Percentiles rank a stretch among this genome's conserved stretches.
Conservation (phyloP, 2,888 invertebrate genomes). For the Deilephila porcellus region DNA sequence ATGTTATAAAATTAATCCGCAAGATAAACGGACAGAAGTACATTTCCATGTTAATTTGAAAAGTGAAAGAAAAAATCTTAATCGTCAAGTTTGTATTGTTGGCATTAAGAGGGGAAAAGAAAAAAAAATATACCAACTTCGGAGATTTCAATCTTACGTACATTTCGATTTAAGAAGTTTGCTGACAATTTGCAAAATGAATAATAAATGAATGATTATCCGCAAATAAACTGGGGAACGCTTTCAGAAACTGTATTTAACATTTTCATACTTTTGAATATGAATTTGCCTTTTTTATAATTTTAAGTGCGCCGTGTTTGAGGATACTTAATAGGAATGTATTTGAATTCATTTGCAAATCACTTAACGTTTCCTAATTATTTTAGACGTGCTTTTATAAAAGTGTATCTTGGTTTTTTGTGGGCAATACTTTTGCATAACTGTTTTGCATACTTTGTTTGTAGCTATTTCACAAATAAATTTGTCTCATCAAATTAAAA, state of each 20-base stretch:
- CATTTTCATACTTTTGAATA: constrained; percentile 30
- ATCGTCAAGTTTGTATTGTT: constrained; percentile 54
- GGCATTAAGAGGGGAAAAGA: constrained; percentile 45
- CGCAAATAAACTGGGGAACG: constrained; percentile 63
- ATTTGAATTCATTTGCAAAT: constrained; percentile 27
- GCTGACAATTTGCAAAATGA: constrained; percentile 78
- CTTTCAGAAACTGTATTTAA: constrained; percentile 40
- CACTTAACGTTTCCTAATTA: constrained; percentile 9
- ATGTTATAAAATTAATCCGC: constrained; percentile 37
- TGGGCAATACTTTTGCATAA: not conserved
- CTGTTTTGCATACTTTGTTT: no score
- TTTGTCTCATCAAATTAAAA: no score
- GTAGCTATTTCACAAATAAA: no score
- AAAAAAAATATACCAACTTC: constrained; percentile 25
- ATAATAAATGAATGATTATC: constrained; percentile 67
- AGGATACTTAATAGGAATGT: constrained; percentile 1
- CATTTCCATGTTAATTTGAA: constrained; percentile 61
- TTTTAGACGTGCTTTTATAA: not conserved
- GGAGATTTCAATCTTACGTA: constrained; percentile 42
- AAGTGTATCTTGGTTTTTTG: not conserved
- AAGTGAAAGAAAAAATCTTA: constrained; percentile 53
- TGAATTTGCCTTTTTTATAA: constrained; percentile 26
- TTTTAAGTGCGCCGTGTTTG: constrained; percentile 23
- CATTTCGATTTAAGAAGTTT: constrained; percentile 71
- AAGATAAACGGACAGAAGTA: constrained; percentile 59